Conservation (phyloP, 2,797 vertebrate species). For the Ibycter americanus region DNA sequence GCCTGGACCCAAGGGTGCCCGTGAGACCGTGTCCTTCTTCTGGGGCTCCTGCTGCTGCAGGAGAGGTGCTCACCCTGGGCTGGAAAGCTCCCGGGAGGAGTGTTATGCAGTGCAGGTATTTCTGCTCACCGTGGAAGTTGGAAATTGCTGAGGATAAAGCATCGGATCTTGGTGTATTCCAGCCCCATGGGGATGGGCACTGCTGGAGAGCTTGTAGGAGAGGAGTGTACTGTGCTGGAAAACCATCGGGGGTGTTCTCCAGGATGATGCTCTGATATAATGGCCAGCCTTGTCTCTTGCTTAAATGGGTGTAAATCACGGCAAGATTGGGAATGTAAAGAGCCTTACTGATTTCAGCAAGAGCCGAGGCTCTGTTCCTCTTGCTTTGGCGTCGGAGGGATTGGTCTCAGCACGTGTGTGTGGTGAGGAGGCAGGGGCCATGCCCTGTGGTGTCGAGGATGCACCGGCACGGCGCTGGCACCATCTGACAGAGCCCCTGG, state of each 20-base stretch:
- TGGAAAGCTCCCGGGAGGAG: not conserved
- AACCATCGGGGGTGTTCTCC: accelerated
- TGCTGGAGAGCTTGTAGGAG: not conserved
- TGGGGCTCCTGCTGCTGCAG: not conserved
- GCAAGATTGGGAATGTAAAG: not conserved
- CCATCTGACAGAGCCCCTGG: not conserved
- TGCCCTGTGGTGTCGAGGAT: accelerated
- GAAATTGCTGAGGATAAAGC: not conserved
- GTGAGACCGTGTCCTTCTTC: accelerated
- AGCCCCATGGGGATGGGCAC: not conserved
- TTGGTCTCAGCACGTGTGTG: accelerated
- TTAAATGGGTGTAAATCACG: accelerated
- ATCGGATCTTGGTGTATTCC: accelerated
- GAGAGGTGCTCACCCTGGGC: accelerated
- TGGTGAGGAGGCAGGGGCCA: not conserved
- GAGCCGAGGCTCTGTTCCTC: not conserved
- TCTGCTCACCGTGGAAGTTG: not conserved
- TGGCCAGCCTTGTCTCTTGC: accelerated
- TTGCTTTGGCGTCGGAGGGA: not conserved
- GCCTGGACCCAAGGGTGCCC: not conserved
- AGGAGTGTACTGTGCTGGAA: not conserved
- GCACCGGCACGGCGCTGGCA: accelerated
- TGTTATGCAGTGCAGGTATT: accelerated
- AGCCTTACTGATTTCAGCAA: not conserved
- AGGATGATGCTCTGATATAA: accelerated